Evolutionary conservation across 2,888 invertebrate genomes (phyloP).

Genomic region (Sympetrum striolatum): DNA sequence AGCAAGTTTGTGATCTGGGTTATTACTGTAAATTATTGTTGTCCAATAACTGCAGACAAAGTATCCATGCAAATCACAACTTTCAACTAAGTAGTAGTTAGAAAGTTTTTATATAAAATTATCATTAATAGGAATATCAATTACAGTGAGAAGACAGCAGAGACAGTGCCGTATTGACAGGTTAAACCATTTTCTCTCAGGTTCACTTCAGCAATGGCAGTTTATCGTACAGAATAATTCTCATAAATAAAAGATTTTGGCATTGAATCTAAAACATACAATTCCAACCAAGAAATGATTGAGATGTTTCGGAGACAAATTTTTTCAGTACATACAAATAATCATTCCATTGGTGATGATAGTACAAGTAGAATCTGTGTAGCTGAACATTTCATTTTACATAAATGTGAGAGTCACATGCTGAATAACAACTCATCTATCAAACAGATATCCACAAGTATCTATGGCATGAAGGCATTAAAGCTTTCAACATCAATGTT

Average conservation of each 20-base stretch:
- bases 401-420: background rate
- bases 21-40: too few species aligned
- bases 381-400: background rate
- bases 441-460: background rate
- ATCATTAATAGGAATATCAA: background rate
- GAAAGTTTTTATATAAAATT: background rate
- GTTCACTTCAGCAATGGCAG: background rate
- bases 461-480: background rate
- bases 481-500: background rate
- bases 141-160: background rate
- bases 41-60: too few species aligned
- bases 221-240: background rate
- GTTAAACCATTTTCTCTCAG: background rate
- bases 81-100: too few species aligned
- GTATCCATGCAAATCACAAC: too few species aligned
- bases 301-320: background rate
- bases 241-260: background rate
- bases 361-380: background rate
- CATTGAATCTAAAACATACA: background rate
- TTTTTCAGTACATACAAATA: background rate
- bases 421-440: background rate
- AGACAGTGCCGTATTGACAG: background rate
- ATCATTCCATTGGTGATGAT: background rate
- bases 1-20: too few species aligned
- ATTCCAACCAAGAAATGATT: background rate